A percentile compares a stretch with the other conserved stretches of the same genome.
Evolutionary conservation across 2,888 invertebrate genomes (phyloP).

Genomic region (Philereme vetulata): DNA sequence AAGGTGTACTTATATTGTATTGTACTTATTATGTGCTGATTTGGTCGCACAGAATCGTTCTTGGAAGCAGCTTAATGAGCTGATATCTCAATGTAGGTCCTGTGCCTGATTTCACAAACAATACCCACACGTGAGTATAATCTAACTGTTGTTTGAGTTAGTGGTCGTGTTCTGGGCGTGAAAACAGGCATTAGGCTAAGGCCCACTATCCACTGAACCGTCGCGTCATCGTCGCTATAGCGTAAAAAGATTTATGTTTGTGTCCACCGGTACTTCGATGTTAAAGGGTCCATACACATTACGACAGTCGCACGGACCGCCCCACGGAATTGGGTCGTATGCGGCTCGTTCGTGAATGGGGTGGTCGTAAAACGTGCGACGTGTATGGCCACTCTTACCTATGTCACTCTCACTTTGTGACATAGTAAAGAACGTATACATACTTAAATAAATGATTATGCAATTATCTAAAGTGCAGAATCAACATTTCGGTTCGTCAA

Average conservation of each 20-base stretch:
- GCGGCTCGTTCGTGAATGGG: too few relatives aligned
- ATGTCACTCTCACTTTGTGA: too few relatives aligned
- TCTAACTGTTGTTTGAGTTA: neutral
- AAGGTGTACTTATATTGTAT: constrained; percentile 56
- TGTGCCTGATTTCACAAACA: constrained; percentile 6
- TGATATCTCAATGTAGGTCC: constrained; percentile 2
- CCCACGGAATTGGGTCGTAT: too few relatives aligned
- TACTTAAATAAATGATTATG: too few relatives aligned
- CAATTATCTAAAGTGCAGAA: too few relatives aligned
- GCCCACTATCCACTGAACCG: constrained; percentile 2
- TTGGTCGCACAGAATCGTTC: constrained; percentile 35
- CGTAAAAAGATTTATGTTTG: neutral
- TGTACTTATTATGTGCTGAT: constrained; percentile 62
- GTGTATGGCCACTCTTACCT: too few relatives aligned
- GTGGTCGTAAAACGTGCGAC: too few relatives aligned
- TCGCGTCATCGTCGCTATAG: neutral
- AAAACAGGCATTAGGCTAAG: constrained; percentile 3
- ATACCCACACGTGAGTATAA: too few relatives aligned
- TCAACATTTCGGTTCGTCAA: too few relatives aligned
- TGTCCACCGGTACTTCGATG: neutral
- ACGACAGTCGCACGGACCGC: too few relatives aligned
- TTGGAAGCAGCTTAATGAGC: constrained; percentile 23
- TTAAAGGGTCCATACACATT: too few relatives aligned
- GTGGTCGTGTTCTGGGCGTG: neutral
- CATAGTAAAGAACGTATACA: too few relatives aligned